These are phyloP conservation scores for Grantiella picta DNA, from an alignment of 2,113 vertebrate genomes.

Conservation along the genomic window DNA sequence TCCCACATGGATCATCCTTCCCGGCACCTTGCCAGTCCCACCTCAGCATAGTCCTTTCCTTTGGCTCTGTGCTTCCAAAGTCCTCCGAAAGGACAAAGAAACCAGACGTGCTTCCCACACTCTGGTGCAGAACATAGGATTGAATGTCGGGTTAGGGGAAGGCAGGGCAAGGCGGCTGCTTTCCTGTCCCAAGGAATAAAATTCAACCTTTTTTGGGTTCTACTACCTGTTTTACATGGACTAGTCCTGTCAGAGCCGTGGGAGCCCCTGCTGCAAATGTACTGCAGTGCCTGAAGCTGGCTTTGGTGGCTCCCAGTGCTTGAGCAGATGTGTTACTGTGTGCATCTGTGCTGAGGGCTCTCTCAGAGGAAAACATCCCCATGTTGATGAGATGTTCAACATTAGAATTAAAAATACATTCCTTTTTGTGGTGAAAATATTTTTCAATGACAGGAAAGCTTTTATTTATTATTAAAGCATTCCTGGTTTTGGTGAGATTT, in stretches of 20 bases:
- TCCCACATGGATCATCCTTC: no score
- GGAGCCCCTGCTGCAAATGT: neutral
- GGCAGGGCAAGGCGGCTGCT: fast-evolving
- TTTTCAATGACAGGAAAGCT: neutral
- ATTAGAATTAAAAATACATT: neutral
- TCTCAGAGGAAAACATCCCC: neutral
- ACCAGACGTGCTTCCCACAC: neutral
- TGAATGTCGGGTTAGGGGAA: neutral
- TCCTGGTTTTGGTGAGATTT: conserved; percentile 14
- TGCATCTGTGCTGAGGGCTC: neutral
- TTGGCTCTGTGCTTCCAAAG: neutral
- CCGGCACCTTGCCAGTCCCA: neutral
- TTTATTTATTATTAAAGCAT: conserved; percentile 20
- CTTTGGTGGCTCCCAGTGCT: neutral
- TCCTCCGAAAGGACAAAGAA: neutral
- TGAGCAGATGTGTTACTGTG: neutral
- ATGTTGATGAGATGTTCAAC: neutral
- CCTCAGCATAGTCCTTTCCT: neutral
- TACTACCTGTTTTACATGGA: neutral
- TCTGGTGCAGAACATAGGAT: neutral
- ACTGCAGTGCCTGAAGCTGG: neutral
- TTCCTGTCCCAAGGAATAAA: neutral
- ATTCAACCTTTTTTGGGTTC: neutral
- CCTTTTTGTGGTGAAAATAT: neutral
- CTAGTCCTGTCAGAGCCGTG: fast-evolving